These are phyloP conservation scores for Regulus satrapa DNA, from an alignment of 2,113 vertebrate species.

Conservation along the genomic window DNA sequence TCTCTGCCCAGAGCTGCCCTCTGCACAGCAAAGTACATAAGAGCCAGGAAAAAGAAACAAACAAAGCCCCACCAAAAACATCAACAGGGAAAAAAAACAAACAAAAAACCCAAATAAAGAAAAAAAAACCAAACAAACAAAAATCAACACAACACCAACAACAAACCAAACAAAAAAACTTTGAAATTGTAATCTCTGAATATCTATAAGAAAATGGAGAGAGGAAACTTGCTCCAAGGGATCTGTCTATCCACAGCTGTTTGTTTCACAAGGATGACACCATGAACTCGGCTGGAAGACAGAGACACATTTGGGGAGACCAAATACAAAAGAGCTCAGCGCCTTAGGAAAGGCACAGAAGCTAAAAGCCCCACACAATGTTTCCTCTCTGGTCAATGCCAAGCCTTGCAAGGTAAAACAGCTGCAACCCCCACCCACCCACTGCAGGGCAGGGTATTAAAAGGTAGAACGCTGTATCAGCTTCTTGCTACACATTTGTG, in stretches of 20 bases:
- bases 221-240: background rate
- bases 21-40: rapidly evolving
- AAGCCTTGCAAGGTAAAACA: background rate
- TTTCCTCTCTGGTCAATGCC: background rate
- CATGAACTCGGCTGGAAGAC: background rate
- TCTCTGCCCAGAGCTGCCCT: background rate
- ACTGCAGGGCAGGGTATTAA: background rate
- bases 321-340: background rate
- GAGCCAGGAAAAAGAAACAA: background rate
- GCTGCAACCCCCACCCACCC: background rate
- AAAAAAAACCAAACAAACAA: too few species aligned
- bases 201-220: background rate
- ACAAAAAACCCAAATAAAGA: too few species aligned
- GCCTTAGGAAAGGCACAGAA: background rate
- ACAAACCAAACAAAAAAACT: background rate
- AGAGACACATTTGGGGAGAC: background rate
- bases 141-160: too few species aligned
- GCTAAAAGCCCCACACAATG: background rate
- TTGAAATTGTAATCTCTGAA: background rate
- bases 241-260: background rate
- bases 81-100: too few species aligned
- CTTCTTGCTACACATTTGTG: background rate
- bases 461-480: background rate
- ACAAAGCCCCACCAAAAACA: too few species aligned
- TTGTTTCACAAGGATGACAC: background rate